Evolutionary conservation across 1,140 invertebrate species (phyloP), one percentile per base, ranked within the genome.

Genomic region (Anthonomus grandis): DNA sequence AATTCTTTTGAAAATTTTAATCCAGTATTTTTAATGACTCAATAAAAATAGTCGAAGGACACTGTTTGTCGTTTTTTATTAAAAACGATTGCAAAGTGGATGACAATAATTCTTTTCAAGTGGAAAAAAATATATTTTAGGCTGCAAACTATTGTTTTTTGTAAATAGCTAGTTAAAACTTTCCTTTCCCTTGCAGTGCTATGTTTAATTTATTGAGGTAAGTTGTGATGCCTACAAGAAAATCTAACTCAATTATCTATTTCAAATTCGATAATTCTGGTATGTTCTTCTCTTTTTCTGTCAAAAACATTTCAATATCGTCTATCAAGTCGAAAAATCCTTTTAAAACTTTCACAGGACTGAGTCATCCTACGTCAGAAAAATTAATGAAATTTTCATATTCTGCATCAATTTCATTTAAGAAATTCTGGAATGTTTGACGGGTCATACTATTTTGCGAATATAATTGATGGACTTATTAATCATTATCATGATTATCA

Each of bases 281-380:
- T 47, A 41, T 59, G 12, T 47, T 12, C 19, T 47, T 34, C 12
- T 37, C 31, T 47, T 60, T 60, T 36, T 45, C 38, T 27, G 37
- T 54, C 45, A 60, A 44, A 49, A 60, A 60, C 49, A 8, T 49
- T 9, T 48, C 25, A 17, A 60, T 55, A 24, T 53, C 44, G 24
- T 41, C 25, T 54, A 36, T 45, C 17, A 60, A 39, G 18, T 54
- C 44, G 46, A 49, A 60, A 60, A 54, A 60, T 22, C 44, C 24
- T 46, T 60, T 46, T n/a, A 50, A 49, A 38, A 60, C 52, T 55
- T 22, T 31, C 19, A 44, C 58, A 41, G 46, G 23, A 21, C 58
- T 60, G 8, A 60, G 18, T 52, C 58, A 60, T 48, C 58, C 37
- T 27, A 54, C 49, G 27, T 39, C 49, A 59, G 39, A 51, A 52